Base-by-base conservation (phyloP, 1,140 invertebrate genomes). In the Agrypnia vestita region DNA sequence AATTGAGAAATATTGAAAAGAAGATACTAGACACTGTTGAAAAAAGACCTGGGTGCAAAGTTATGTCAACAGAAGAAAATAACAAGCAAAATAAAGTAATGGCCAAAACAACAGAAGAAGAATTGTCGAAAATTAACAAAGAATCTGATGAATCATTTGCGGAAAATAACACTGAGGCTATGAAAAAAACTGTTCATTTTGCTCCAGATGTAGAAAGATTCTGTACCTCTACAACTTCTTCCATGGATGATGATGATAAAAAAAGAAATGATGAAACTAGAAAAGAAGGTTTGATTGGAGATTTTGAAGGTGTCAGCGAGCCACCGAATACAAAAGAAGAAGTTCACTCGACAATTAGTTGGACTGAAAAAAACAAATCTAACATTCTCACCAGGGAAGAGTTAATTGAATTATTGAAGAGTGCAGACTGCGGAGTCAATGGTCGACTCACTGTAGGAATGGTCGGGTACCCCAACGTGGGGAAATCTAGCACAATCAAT, bases 401-500 rank as follows among this genome's bases (percentile, higher is more conserved):
- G 85, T 86, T 94, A 15, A 91, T 94, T 64, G 86, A 91, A 76
- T 90, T 97, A 12, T 93, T 98, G 47, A 93, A 91, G 84, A 90
- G 86, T 17, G 88, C 96, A 49, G 93, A 94, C 84, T 87, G 83
- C 79, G 90, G 94, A 91, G 80, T 90, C 91, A 81, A 92, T 88
- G 89, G 87, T 55, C 85, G 94, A 12, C 92, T 94, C 0, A 97
- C 96, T 47, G 92, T 99, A 81, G 97, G 97, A 55, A 91, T 99
- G 87, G 97, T 99, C 83, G 98, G 99, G 0, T 99, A 99, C 91
- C 98, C 98, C 0, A 99, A 99, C 92, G 99, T 99, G 47, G 99
- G 99, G 13, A 99, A 99, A 90, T 99, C 97, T 90, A 99, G 98
- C 61, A 99, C 98, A 4, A 98, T 99, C 49, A 99, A 99, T 92